Percentiles rank a stretch among this genome's conserved stretches.
Conservation (phyloP, 2,797 vertebrate genomes). For the Propithecus perrieri region DNA sequence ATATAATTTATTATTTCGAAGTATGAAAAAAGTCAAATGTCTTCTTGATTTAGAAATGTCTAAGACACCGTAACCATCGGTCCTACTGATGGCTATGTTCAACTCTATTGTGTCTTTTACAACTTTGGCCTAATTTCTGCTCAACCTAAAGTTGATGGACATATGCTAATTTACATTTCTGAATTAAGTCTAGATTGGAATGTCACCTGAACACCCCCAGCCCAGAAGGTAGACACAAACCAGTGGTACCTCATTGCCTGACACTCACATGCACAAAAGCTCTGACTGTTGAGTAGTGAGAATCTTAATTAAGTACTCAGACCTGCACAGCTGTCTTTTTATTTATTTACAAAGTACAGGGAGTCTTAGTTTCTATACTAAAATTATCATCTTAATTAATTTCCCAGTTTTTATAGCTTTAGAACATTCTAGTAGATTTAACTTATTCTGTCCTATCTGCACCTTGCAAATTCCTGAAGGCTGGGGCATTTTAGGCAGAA, state of each 20-base stretch:
- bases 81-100: background rate
- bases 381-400: background rate
- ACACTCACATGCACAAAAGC: fast-evolving
- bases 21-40: background rate
- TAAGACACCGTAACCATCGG: background rate
- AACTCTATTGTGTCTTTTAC: background rate
- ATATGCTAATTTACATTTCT: background rate
- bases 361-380: background rate
- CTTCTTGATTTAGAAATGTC: background rate
- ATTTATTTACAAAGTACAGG: background rate
- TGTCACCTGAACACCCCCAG: background rate
- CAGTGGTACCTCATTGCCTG: background rate
- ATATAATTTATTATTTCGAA: background rate
- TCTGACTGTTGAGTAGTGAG: background rate
- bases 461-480: background rate
- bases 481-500: background rate
- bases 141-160: background rate
- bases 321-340: background rate
- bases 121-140: background rate
- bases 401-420: background rate
- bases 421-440: background rate
- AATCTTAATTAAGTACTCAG: background rate
- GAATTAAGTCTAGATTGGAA: background rate
- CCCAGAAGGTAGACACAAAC: background rate
- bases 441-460: background rate